These are phyloP conservation scores for Crotalus helleri DNA, from an alignment of 2,113 vertebrate species.

Conservation along the genomic window DNA sequence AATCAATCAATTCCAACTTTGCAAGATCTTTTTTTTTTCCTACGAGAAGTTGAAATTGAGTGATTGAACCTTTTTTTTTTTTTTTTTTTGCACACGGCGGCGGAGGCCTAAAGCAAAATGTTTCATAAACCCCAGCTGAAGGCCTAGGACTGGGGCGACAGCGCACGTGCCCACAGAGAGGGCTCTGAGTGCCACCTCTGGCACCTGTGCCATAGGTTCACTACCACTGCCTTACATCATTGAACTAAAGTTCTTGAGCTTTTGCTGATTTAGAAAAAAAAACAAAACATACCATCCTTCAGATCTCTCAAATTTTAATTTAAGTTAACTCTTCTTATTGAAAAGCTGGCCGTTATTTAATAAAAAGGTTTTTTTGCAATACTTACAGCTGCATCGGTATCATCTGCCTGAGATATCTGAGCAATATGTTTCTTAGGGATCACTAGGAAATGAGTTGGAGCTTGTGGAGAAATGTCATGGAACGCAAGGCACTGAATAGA, in stretches of 20 bases:
- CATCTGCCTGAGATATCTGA: slow-evolving; percentile 84
- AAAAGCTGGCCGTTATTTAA: not conserved
- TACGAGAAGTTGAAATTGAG: too few relatives aligned
- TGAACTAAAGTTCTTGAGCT: not conserved
- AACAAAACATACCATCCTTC: not conserved
- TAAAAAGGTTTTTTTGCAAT: slow-evolving; percentile 22
- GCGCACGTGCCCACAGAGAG: too few relatives aligned
- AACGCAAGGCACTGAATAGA: slow-evolving; percentile 87
- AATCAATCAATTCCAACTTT: too few relatives aligned
- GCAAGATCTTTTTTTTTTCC: too few relatives aligned
- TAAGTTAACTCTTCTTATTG: not conserved
- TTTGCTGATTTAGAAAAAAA: not conserved
- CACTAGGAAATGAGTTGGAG: slow-evolving; percentile 92
- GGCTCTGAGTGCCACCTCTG: too few relatives aligned
- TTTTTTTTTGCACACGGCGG: too few relatives aligned
- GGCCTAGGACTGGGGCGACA: too few relatives aligned
- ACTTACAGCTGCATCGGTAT: slow-evolving; percentile 87
- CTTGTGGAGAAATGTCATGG: slow-evolving; percentile 88
- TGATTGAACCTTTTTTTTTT: too few relatives aligned
- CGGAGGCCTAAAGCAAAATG: too few relatives aligned
- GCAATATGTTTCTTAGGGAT: slow-evolving; percentile 89
- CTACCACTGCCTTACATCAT: not conserved
- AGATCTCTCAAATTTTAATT: not conserved
- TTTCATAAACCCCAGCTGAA: too few relatives aligned
- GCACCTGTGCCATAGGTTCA: too few relatives aligned